Conservation (phyloP, 2,113 vertebrate genomes). For the Nesoenas mayeri region DNA sequence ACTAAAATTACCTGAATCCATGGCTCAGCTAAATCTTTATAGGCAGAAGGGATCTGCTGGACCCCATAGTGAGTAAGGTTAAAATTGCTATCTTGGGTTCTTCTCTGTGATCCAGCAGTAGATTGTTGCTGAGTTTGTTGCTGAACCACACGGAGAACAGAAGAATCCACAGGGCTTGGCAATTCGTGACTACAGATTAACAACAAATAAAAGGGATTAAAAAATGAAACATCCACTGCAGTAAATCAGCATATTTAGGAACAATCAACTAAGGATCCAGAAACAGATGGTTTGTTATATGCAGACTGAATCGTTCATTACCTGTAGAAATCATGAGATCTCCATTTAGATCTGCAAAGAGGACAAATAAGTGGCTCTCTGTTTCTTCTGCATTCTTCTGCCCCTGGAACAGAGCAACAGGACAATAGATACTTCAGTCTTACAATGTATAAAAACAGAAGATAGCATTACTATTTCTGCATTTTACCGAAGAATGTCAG, state of each 20-base stretch:
- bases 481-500: not conserved
- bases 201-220: not conserved
- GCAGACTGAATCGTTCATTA: slow-evolving; percentile 39
- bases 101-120: slow-evolving; percentile 72
- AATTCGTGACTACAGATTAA: slow-evolving; percentile 79
- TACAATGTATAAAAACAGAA: not conserved
- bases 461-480: not conserved
- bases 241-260: not conserved
- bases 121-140: slow-evolving; percentile 68
- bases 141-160: slow-evolving; percentile 74
- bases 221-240: not conserved
- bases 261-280: not conserved
- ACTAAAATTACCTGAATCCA: slow-evolving; percentile 85
- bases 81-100: slow-evolving; percentile 77
- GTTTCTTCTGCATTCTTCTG: slow-evolving; percentile 90
- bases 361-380: slow-evolving; percentile 89
- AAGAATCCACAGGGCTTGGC: slow-evolving; percentile 78
- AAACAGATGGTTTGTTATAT: not conserved
- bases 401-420: slow-evolving; percentile 78
- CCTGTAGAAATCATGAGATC: slow-evolving; percentile 90
- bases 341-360: slow-evolving; percentile 90
- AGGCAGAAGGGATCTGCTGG: slow-evolving; percentile 85
- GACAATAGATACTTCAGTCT: not conserved
- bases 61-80: slow-evolving; percentile 85
- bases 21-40: slow-evolving; percentile 86